Base-by-base conservation (phyloP, 2,797 vertebrate species). In the Enteromius treurensis region DNA sequence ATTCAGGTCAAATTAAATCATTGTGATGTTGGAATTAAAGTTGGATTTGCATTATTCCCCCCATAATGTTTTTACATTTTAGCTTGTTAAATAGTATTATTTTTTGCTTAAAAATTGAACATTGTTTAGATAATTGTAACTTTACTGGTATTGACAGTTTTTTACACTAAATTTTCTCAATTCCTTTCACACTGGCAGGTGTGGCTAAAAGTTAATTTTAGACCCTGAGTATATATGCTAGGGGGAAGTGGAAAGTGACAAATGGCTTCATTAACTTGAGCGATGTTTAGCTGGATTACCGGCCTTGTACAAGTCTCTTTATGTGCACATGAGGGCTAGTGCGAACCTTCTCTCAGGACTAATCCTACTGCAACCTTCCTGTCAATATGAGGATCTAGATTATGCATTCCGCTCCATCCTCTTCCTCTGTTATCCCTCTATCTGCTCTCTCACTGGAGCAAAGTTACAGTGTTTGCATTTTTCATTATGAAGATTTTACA, bases 401-500 rank as follows among this genome's bases (percentile, higher is more conserved):
- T 51, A 62, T 64, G 15, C 17, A 60, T 79, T 67, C 77, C 34
- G 11, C 64, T 64, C 26, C 23, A 0, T 26, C 53, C 23, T 49
- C 60, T 60, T 78, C 23, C 42, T 55, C 71, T 67, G 70, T 74
- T 60, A 65, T 77, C 23, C n/a, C 53, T 85, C 85, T 84, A 73
- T 77, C 83, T 80, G 84, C 55, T 75, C 74, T 71, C 26, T 88
- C 68, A 23, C 69, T 40, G 58, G 51, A 76, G 55, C 64, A 85
- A 77, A 80, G 82, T 29, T 62, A 32, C 10, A 47, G 8, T 62
- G 34, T 40, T 67, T 29, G 62, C 19, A 14, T 34, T 67, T 53
- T 80, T 69, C 26, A 81, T 83, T 51, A 40, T 68, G n/a, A 45
- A 75, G 60, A 81, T 86, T 82, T 78, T 77, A 84, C 45, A 70